phyloP scores from a whole-genome alignment of 2,113 vertebrate genomes.

The Sula dactylatra region DNA sequence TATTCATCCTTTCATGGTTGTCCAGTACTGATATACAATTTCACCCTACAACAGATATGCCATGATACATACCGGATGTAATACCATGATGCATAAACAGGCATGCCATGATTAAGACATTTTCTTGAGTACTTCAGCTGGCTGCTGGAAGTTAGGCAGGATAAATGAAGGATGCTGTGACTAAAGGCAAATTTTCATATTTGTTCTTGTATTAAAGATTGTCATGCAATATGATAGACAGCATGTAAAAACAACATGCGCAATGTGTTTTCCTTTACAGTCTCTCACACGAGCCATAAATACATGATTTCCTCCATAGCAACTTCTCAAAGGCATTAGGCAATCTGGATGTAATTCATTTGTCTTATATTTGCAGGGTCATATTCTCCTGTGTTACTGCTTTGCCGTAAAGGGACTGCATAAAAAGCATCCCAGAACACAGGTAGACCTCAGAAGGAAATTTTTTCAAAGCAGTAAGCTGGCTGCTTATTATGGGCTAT shows the following conservation, averaged over 20 bases:
- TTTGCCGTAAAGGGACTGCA: background rate
- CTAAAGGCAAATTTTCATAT: background rate
- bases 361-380: background rate
- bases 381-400: background rate
- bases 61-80: background rate
- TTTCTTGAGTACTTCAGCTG: background rate
- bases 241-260: background rate
- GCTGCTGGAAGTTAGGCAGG: background rate
- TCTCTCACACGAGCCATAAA: background rate
- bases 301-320: background rate
- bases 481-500: background rate
- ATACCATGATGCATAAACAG: background rate
- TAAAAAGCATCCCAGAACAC: background rate
- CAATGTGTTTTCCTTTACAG: background rate
- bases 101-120: background rate
- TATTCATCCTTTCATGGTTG: background rate
- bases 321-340: background rate
- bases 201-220: background rate
- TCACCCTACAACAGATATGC: background rate
- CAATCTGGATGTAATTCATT: background rate
- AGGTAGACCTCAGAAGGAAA: background rate
- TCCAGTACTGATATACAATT: background rate
- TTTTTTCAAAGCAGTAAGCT: conserved; percentile 31
- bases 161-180: background rate
- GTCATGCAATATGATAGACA: background rate